Evolutionary conservation across 2,113 vertebrate species (phyloP), one percentile per base, ranked within the genome.

Genomic region (Orientallactaga bullata): DNA sequence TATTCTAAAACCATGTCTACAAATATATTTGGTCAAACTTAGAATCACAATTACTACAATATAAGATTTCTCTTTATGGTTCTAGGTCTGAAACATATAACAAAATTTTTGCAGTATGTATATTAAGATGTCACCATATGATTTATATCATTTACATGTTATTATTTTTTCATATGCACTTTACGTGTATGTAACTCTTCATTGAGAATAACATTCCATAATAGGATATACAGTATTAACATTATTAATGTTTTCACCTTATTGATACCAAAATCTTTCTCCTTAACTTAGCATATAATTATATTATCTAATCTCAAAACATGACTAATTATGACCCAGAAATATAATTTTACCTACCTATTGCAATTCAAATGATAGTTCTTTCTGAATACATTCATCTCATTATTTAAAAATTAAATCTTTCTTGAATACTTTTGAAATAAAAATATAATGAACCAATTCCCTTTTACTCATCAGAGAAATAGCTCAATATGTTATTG

Each of bases 391-490:
- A 37, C 76, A 66, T 37, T 71, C 2, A 82, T 91, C 30, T 85
- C n/a, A 15, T 79, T 82, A 91, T 90, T 93, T 87, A 95, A 4
- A 42, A 94, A 95, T 26, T 16, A 95, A 97, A 93, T 90, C 84
- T 65, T 81, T 73, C 69, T 82, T 82, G 73, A 90, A 81, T 88
- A 95, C 78, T 96, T 97, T 93, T 69, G 61, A 85, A 90, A 82
- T 55, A 69, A 95, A 87, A 74, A 93, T 93, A 90, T 95, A 97
- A 97, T 68, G 83, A 95, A 95, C 63, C 68, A 86, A 94, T 95
- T 98, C 97, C 97, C 83, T 95, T 98, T 96, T 87, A 95, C 74
- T 65, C 96, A 97, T 93, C 91, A 95, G 85, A 97, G 89, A n/a
- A 89, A 81, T 74, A 96, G 60, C 78, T 89, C 94, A 89, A 84